Base-by-base conservation (phyloP, 2,797 vertebrate species). In the Adrianichthys oophorus region DNA sequence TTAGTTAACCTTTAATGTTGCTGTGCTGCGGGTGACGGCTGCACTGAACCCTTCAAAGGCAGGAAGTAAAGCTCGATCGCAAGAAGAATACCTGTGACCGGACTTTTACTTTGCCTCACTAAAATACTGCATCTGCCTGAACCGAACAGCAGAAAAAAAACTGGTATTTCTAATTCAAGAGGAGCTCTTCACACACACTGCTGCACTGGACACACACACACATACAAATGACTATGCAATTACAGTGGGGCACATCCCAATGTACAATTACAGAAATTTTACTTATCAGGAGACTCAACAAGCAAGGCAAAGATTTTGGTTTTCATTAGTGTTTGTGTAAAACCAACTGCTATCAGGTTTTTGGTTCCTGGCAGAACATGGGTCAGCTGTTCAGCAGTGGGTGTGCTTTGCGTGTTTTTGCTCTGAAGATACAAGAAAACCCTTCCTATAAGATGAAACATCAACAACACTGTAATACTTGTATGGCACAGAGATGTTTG, bases 211-310 rank as follows among this genome's bases (percentile, higher is more conserved):
- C 72, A 78, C 70, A 75, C 64, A 57, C 81, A 46, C 72, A 78
- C 70, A 75, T 61, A 57, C 67, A 62, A 55, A 78, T 78, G 65
- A 80, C 74, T 72, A 72, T 62, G 65, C 72, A 78, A 80, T 76
- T 70, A 80, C 70, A 48, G 64, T 24, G 52, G 41, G 41, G 60
- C 59, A 68, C 56, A 66, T 59, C 52, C 26, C 17, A 15, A 45
- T 68, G 58, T 68, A 63, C 23, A 78, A 82, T 76, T 40, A 79
- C 49, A 67, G 64, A 74, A 79, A 75, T 65, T 73, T 70, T 17
- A 29, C 26, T 1, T 10, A 37, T 10, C 32, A 37, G 32, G 10
- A 37, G 10, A 37, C 32, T 37, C 32, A 37, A 12, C 12, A 37
- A 8, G 29, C 12, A 37, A 8, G 29, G 10, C 3, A 13, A 12